Evolutionary conservation across 2,797 vertebrate species (phyloP), one percentile per base, ranked within the genome.

Genomic region (Xerus rutilus): DNA sequence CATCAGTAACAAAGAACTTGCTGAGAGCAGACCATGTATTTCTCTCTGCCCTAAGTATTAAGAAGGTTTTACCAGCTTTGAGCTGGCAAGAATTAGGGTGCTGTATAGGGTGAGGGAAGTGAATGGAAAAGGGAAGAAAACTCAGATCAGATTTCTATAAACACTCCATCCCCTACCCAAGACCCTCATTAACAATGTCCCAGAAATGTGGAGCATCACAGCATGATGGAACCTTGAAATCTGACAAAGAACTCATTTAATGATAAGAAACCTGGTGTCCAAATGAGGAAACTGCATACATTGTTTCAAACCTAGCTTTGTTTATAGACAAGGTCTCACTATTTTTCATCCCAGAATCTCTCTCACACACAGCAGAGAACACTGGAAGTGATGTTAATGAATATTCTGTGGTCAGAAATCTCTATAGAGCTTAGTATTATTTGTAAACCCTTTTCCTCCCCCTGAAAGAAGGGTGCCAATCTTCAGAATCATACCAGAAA

Each of bases 401-500:
- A 43, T 67, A 84, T 73, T 84, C 70, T 89, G 54, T 74, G 30
- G 45, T 52, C 67, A 77, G 76, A 84, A 81, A 81, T 73, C 77
- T 9, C 47, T 35, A 39, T 21, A 39, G 3, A 39, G 15, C 25
- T 94, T 78, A n/a, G 35, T 70, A 76, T 43, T 30, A 79, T 45
- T 49, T 76, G 49, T 85, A 81, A 65, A 3, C 17, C 49, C 32
- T 15, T 20, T 88, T 65, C 18, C 52, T 93, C 30, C 52, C 43
- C 52, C 21, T 52, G 78, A 87, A 76, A n/a, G 11, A 93, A 84
- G 17, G 49, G 20, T 54, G 25, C 77, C 59, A 13, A 69, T 25
- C 62, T 94, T 93, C 54, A 89, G 10, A 83, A 90, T 88, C 72
- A 87, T 95, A 57, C 5, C 14, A 82, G 89, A 81, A 64, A 59